Base-by-base conservation (phyloP, 2,888 invertebrate species). In the Dynastes grantii region DNA sequence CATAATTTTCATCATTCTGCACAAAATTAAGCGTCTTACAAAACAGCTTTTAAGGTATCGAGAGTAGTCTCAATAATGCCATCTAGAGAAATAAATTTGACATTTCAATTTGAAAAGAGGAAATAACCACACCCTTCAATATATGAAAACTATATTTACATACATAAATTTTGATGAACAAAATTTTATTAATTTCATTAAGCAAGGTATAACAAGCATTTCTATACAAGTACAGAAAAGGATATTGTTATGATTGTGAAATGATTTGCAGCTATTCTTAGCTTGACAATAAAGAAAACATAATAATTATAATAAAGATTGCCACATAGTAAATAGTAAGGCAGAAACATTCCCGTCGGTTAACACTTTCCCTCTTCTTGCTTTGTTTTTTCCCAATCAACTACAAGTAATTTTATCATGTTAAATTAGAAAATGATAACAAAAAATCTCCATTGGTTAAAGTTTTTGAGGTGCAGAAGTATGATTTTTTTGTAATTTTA, bases 171-270 rank as follows among this genome's bases (percentile, higher is more conserved):
- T 83, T 77, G 82, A 84, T 84, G 83, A 83, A 84, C 83, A 83
- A 84, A 68, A 84, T 81, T 83, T 82, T 82, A 83, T 84, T 81
- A 83, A 82, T 82, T 82, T 82, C 82, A 82, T 83, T 83, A 84
- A 84, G 84, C 84, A 83, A 82, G 77, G 80, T 83, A 82, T 83
- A 84, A 84, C 84, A 84, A 84, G 83, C 83, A 83, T 81, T 81
- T 83, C 83, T 84, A 82, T 83, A 82, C 83, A 81, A 79, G 61
- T 81, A 81, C 81, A 80, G 58, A 68, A 61, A 63, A 77, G 29
- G 68, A 77, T 70, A 58, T 78, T 71, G 71, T 73, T 80, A 76
- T 78, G 61, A 61, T 37, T 70, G 61, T 77, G 63, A 80, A 70
- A 53, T 63, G n/a, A 71, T 77, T 65, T 76, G 51, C 77, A 67